These are phyloP conservation scores for Diplodus puntazzo DNA, from an alignment of 2,797 vertebrate species.

Conservation along the genomic window DNA sequence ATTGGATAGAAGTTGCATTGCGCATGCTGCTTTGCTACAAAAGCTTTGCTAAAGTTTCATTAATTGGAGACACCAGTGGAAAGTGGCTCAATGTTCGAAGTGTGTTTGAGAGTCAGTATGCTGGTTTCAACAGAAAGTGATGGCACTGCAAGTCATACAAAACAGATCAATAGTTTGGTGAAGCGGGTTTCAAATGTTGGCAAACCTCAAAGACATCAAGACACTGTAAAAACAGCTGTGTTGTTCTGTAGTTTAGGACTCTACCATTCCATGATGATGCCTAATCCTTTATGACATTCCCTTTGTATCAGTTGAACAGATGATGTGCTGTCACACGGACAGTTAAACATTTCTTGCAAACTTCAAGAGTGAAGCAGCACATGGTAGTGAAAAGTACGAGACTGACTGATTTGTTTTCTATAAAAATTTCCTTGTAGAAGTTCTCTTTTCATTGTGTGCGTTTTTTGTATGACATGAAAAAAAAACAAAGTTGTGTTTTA, in stretches of 20 bases:
- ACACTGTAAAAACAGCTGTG: slow-evolving; percentile 55
- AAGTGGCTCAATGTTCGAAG: neutral
- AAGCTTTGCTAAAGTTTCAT: neutral
- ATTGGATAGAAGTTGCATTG: neutral
- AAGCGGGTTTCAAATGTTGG: neutral
- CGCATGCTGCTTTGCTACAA: neutral
- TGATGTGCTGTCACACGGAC: slow-evolving; percentile 42
- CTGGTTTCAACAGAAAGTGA: slow-evolving; percentile 34
- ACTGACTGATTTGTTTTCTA: slow-evolving; percentile 78
- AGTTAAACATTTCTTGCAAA: slow-evolving; percentile 56
- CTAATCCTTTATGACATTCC: slow-evolving; percentile 73
- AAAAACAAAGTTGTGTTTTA: slow-evolving; percentile 76
- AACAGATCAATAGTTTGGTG: slow-evolving; percentile 4
- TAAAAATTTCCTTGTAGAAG: slow-evolving; percentile 77
- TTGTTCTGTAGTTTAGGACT: slow-evolving; percentile 65
- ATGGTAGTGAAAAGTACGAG: slow-evolving; percentile 54
- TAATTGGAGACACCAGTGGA: too few species aligned
- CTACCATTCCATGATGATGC: slow-evolving; percentile 69
- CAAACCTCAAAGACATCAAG: slow-evolving; percentile 53
- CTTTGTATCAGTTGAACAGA: slow-evolving; percentile 53
- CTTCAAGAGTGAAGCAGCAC: slow-evolving; percentile 56
- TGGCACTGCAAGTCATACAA: slow-evolving; percentile 14
- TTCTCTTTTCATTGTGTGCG: slow-evolving; percentile 86
- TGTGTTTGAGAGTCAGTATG: slow-evolving; percentile 42
- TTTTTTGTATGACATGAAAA: slow-evolving; percentile 84